Conservation (phyloP, 2,888 invertebrate genomes). For the Pinctada fucata region DNA sequence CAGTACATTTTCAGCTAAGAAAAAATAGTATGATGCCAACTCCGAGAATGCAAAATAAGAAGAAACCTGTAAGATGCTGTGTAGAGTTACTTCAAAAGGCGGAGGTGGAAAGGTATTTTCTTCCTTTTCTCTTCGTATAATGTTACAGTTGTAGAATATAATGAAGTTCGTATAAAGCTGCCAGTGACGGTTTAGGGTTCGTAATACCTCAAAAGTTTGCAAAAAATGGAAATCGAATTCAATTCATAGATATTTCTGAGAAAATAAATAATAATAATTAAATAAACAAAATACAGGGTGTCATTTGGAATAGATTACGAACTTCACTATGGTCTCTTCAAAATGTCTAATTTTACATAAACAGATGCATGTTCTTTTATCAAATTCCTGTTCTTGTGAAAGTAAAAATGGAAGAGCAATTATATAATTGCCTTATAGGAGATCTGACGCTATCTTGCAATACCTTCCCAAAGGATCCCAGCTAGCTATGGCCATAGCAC, state of each 20-base stretch:
- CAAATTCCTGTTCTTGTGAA: no score
- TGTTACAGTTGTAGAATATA: no score
- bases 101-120: conserved; percentile 12
- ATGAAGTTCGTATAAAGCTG: no score
- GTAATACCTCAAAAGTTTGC: no score
- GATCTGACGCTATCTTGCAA: conserved; percentile 23
- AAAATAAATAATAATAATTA: not conserved
- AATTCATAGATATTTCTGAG: not conserved
- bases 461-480: conserved; percentile 5
- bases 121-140: no score
- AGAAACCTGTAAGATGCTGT: conserved; percentile 6
- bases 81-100: conserved; percentile 33
- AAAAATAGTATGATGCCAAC: conserved; percentile 17
- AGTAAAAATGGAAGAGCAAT: no score
- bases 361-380: no score
- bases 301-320: no score
- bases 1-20: conserved; percentile 37
- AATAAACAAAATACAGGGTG: no score
- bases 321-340: no score
- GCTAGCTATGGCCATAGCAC: conserved; percentile 22
- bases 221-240: not conserved
- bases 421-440: not conserved
- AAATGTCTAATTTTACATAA: no score
- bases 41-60: not conserved
- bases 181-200: no score